Evolutionary conservation across 2,113 vertebrate species (phyloP), one percentile per base, ranked within the genome.

Genomic region (Larimichthys polyactis): DNA sequence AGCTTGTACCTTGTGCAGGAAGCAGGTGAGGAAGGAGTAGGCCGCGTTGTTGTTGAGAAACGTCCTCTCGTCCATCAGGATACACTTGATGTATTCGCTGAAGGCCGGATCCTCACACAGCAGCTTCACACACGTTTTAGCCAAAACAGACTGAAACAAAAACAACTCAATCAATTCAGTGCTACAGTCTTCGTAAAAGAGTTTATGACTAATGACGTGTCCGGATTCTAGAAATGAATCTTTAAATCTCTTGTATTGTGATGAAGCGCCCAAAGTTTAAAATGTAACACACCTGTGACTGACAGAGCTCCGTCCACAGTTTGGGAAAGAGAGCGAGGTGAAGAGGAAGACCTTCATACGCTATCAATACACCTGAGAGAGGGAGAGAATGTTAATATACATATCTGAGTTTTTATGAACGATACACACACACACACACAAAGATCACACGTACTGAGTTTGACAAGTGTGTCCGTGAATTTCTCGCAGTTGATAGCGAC

Each of bases 401-500:
- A 14, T 3, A 40, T 8, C 36, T 40, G 36, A 40, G 22, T 19
- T 27, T 66, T 49, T 5, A 49, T 19, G 24, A 66, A 27, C 4
- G 7, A 40, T 9, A 40, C 8, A 11, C 19, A 65, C 48, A 65
- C n/a, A n/a, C 14, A 27, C 27, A 70, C 22, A 71, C 46, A 55
- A 4, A 24, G 36, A 19, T 4, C 32, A 85, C 76, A 95, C 98
- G 86, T 96, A 99, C 98, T 99, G 76, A 99, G 97, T 94, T 99
- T 99, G 93, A 99, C 96, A 80, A 99, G 96, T 4, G 98, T 99
- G 93, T 99, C 98, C 12, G 97, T 99, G 94, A 99, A 99, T 91
- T 99, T 99, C 94, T 99, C 98, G 94, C 98, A 99, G 96, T 97
- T 99, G 96, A 99, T 97, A 94, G 98, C 98, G 85, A 99, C 98